Percentiles rank a stretch among this genome's conserved stretches.
These are phyloP conservation scores for Taxidea taxus DNA, from an alignment of 2,113 vertebrate genomes.

Conservation along the genomic window DNA sequence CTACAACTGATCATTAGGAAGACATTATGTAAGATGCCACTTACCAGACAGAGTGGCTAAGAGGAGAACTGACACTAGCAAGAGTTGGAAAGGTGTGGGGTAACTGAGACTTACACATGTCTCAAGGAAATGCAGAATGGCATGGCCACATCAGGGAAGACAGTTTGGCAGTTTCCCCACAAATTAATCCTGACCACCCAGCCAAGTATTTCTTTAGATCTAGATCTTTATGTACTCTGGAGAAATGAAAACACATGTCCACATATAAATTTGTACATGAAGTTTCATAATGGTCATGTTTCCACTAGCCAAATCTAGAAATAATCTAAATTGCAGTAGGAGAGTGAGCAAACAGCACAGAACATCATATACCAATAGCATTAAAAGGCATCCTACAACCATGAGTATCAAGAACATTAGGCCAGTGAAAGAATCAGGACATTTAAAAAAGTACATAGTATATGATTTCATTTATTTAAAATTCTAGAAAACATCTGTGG, in stretches of 20 bases:
- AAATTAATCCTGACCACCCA: background rate
- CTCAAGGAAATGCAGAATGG: background rate
- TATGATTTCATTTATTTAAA: background rate
- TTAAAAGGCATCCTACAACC: background rate
- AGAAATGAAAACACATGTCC: background rate
- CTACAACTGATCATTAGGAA: background rate
- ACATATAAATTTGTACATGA: background rate
- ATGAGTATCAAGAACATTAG: background rate
- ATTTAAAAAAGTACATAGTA: background rate
- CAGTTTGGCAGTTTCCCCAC: background rate
- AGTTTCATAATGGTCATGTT: background rate
- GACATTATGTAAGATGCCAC: background rate
- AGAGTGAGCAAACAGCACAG: background rate
- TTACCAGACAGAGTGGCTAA: background rate
- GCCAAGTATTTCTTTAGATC: background rate
- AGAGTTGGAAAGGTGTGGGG: too few relatives aligned
- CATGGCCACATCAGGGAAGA: background rate
- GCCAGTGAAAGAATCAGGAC: background rate
- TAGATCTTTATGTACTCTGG: background rate
- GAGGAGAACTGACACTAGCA: background rate
- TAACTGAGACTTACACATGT: background rate
- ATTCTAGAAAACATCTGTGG: background rate
- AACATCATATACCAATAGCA: background rate
- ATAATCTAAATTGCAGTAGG: background rate
- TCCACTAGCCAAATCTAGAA: background rate